Evolutionary conservation across 2,113 vertebrate species (phyloP).

Genomic region (Pontoporia blainvillei): DNA sequence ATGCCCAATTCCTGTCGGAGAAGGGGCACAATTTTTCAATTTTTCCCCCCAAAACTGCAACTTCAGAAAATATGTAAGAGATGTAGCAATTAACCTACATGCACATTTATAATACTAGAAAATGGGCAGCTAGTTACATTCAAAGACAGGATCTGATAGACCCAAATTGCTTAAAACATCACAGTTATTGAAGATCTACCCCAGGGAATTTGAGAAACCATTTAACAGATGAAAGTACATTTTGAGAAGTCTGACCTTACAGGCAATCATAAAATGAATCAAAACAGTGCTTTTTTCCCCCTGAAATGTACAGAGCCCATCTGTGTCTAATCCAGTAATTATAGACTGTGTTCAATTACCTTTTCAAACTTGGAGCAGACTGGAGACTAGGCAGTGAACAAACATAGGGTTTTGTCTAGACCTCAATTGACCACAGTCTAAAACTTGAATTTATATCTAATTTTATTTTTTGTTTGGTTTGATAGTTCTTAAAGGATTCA

Average conservation of each 20-base stretch:
- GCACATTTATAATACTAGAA: slow-evolving; percentile 87
- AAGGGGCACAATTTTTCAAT: slow-evolving; percentile 50
- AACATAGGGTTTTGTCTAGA: slow-evolving; percentile 89
- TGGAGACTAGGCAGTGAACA: slow-evolving; percentile 88
- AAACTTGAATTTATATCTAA: slow-evolving; percentile 88
- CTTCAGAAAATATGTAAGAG: slow-evolving; percentile 80
- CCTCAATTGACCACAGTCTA: slow-evolving; percentile 91
- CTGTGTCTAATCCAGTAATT: slow-evolving; percentile 94
- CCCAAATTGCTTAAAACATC: slow-evolving; percentile 91
- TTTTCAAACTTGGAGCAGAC: slow-evolving; percentile 89
- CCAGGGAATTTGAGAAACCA: slow-evolving; percentile 87
- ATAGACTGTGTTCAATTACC: slow-evolving; percentile 90
- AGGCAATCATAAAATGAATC: slow-evolving; percentile 92
- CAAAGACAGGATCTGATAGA: slow-evolving; percentile 88
- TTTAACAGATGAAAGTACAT: slow-evolving; percentile 92
- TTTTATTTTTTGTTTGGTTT: slow-evolving; percentile 82
- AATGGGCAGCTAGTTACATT: slow-evolving; percentile 84
- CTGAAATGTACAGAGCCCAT: slow-evolving; percentile 88
- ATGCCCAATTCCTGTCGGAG: slow-evolving; percentile 20
- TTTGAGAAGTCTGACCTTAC: slow-evolving; percentile 91
- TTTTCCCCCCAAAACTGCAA: slow-evolving; percentile 60
- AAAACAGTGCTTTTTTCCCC: slow-evolving; percentile 85
- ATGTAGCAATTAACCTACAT: slow-evolving; percentile 89
- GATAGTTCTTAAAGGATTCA: slow-evolving; percentile 79
- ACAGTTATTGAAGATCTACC: slow-evolving; percentile 88